Evolutionary conservation across 2,888 invertebrate genomes (phyloP).

Genomic region (Polydrusus cervinus): DNA sequence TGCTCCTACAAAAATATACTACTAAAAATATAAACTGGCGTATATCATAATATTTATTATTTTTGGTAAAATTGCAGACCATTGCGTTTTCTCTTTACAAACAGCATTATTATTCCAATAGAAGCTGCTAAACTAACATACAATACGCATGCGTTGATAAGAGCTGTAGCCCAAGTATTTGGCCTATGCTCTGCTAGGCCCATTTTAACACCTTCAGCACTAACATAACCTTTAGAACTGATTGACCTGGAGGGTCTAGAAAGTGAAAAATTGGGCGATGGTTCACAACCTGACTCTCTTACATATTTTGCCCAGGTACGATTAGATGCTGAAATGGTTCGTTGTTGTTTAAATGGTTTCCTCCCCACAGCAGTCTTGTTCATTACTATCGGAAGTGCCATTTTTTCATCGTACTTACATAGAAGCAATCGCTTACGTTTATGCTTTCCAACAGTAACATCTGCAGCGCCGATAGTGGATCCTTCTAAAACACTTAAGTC

Average conservation of each 20-base stretch:
- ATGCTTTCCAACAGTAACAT: constrained; percentile 76
- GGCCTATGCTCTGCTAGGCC: constrained; percentile 58
- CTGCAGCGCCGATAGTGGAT: constrained; percentile 77
- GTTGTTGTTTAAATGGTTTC: constrained; percentile 75
- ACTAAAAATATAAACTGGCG: too few species aligned
- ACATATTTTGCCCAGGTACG: constrained; percentile 84
- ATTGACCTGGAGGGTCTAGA: constrained; percentile 60
- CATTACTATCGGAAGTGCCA: constrained; percentile 72
- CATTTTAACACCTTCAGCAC: constrained; percentile 55
- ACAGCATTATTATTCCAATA: constrained; percentile 55
- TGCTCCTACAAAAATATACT: too few species aligned
- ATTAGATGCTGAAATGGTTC: constrained; percentile 75
- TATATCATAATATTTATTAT: too few species aligned
- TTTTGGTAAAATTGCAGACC: too few species aligned
- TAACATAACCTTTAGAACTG: constrained; percentile 55
- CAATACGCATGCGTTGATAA: constrained; percentile 69
- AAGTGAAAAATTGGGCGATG: constrained; percentile 55
- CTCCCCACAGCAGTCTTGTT: constrained; percentile 74
- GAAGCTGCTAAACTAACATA: constrained; percentile 68
- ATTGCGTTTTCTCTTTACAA: constrained; percentile 24
- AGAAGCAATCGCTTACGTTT: constrained; percentile 79
- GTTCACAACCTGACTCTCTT: constrained; percentile 78
- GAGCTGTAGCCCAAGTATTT: constrained; percentile 67
- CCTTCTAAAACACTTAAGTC: constrained; percentile 79
- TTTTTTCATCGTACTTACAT: constrained; percentile 78